phyloP scores from a whole-genome alignment of 2,113 vertebrate genomes.

The Ailurus styani region DNA sequence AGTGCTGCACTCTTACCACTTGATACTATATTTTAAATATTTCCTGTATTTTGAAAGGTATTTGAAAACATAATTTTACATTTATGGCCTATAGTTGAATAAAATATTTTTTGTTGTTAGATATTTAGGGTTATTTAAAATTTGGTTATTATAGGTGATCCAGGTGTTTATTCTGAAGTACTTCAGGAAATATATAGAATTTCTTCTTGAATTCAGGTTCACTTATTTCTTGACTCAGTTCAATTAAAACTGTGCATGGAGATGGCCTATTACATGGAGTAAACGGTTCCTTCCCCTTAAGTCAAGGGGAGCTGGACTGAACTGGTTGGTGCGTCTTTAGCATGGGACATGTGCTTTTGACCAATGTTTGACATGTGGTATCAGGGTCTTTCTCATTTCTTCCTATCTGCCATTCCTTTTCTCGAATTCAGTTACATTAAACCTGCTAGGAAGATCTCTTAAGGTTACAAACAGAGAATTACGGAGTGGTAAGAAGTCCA shows the following conservation, averaged over 20 bases:
- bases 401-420: neutral
- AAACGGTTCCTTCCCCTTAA: neutral
- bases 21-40: neutral
- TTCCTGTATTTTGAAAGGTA: neutral
- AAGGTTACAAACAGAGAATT: neutral
- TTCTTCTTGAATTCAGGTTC: neutral
- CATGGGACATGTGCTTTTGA: neutral
- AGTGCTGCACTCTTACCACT: neutral
- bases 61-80: neutral
- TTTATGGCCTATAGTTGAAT: neutral
- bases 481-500: neutral
- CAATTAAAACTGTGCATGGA: neutral
- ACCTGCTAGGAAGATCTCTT: neutral
- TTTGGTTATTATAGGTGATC: neutral
- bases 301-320: accelerated
- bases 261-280: neutral
- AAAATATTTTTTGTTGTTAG: neutral
- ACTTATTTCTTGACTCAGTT: neutral
- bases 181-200: neutral
- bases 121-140: neutral
- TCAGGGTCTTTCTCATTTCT: neutral
- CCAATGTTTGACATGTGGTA: neutral
- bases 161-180: neutral
- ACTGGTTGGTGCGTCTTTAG: neutral
- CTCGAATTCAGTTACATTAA: neutral